phyloP scores from a whole-genome alignment of 2,888 invertebrate genomes.

The Chloroclystis v-ata region DNA sequence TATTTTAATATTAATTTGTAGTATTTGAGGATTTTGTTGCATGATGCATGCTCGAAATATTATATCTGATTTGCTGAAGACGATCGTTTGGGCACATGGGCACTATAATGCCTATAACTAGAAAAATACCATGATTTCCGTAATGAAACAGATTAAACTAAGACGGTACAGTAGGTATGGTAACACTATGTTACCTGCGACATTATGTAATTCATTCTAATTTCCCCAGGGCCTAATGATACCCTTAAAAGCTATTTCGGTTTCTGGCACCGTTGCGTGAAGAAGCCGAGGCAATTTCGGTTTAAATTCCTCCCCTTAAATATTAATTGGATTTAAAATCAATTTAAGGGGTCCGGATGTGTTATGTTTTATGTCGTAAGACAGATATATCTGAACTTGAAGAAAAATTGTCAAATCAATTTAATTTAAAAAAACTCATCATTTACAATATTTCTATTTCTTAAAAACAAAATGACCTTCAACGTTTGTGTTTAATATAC shows the following conservation, averaged over 20 bases:
- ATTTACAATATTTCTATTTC: too few relatives aligned
- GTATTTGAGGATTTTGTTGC: too few relatives aligned
- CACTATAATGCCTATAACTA: too few relatives aligned
- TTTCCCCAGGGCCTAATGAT: slow-evolving; percentile 67
- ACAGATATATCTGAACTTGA: too few relatives aligned
- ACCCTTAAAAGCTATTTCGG: slow-evolving; percentile 58
- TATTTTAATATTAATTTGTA: too few relatives aligned
- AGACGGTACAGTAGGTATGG: background rate
- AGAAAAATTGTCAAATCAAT: too few relatives aligned
- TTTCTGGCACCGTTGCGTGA: slow-evolving; percentile 41
- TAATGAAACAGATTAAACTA: background rate
- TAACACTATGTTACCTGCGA: slow-evolving; percentile 21
- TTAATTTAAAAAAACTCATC: too few relatives aligned
- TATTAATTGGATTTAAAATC: slow-evolving; percentile 34
- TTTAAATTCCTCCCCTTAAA: slow-evolving; percentile 33
- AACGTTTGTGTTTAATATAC: slow-evolving; percentile 2
- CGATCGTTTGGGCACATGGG: too few relatives aligned
- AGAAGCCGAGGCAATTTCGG: slow-evolving; percentile 34
- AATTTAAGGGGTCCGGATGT: slow-evolving; percentile 18
- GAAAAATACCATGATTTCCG: too few relatives aligned
- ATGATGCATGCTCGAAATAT: too few relatives aligned
- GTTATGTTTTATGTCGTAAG: background rate
- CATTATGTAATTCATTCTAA: slow-evolving; percentile 60
- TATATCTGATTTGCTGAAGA: too few relatives aligned
- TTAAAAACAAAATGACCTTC: slow-evolving; percentile 1